phyloP scores from a whole-genome alignment of 2,113 vertebrate genomes.

The Menura novaehollandiae region DNA sequence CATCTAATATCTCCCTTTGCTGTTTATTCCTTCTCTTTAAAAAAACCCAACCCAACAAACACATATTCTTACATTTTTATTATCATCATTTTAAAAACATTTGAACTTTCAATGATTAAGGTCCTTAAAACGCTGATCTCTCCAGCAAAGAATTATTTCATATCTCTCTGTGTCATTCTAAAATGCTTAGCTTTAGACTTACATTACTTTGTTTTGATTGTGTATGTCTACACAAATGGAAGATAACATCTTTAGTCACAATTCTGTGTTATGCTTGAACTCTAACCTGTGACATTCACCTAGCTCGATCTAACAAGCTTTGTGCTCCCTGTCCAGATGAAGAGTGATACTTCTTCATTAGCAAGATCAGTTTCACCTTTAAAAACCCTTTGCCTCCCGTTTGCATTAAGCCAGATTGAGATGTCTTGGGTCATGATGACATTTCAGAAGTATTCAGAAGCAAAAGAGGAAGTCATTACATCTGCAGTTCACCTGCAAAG shows the following conservation, averaged over 20 bases:
- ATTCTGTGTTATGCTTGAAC: conserved; percentile 60
- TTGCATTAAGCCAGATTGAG: conserved; percentile 76
- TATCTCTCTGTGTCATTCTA: not conserved
- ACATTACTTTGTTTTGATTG: conserved; percentile 25
- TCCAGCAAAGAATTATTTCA: not conserved
- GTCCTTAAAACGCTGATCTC: not conserved
- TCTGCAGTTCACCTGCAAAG: conserved; percentile 80
- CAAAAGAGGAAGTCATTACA: conserved; percentile 78
- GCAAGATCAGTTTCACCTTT: conserved; percentile 77
- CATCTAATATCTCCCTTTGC: not conserved
- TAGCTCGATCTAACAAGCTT: conserved; percentile 70
- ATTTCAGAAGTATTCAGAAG: conserved; percentile 70
- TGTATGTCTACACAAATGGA: conserved; percentile 53
- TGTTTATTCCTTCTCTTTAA: not conserved
- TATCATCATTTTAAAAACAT: not conserved
- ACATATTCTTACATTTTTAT: not conserved
- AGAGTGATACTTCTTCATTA: conserved; percentile 77
- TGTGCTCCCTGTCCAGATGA: conserved; percentile 61
- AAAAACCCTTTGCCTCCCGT: conserved; percentile 69
- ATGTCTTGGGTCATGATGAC: conserved; percentile 74
- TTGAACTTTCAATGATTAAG: not conserved
- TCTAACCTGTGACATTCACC: conserved; percentile 74
- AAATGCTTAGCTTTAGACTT: conserved; percentile 10
- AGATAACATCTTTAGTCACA: conserved; percentile 70
- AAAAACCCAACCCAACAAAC: not conserved